Evolutionary conservation across 2,113 vertebrate genomes (phyloP).

Genomic region (Gymnobelideus leadbeateri): DNA sequence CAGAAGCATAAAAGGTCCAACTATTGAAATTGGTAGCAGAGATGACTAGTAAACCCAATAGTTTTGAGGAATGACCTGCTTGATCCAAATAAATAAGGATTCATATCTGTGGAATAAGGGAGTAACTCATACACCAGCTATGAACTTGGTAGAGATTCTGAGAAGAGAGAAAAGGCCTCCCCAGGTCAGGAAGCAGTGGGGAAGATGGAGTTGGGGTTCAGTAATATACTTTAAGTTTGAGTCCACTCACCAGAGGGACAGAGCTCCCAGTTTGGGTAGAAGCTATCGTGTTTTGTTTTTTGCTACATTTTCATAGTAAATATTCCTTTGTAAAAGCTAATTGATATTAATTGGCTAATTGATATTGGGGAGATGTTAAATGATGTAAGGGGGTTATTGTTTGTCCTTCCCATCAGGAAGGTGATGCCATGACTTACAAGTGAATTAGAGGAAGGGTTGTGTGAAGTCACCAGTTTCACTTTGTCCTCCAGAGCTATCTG

Average conservation of each 20-base stretch:
- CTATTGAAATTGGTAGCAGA: not conserved
- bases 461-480: too few relatives aligned
- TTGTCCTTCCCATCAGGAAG: too few relatives aligned
- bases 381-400: not conserved
- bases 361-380: not conserved
- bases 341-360: not conserved
- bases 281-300: not conserved
- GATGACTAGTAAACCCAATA: not conserved
- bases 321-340: not conserved
- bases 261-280: not conserved
- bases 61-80: not conserved
- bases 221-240: not conserved
- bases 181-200: not conserved
- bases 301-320: not conserved
- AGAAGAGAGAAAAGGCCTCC: not conserved
- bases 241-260: not conserved
- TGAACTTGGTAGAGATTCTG: not conserved
- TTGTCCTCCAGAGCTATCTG: too few relatives aligned
- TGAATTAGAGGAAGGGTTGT: too few relatives aligned
- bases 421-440: too few relatives aligned
- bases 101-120: not conserved
- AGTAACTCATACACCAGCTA: not conserved
- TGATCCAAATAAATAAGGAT: not conserved
- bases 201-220: not conserved
- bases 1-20: not conserved